Evolutionary conservation across 2,797 vertebrate species (phyloP).

Genomic region (Chlorospingus flavigularis): DNA sequence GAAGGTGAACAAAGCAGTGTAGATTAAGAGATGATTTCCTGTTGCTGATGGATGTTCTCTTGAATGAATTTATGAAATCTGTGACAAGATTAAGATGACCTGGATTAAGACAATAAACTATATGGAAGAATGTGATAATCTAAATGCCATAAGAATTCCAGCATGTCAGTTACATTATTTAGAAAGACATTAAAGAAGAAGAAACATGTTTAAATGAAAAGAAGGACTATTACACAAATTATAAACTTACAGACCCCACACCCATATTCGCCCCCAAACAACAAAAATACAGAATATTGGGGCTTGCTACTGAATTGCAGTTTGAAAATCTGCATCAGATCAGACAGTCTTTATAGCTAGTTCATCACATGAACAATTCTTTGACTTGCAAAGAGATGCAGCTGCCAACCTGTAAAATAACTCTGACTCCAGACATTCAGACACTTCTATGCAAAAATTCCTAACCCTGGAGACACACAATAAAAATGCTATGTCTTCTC

Average conservation of each 20-base stretch:
- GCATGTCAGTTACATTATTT: neutral
- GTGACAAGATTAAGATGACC: neutral
- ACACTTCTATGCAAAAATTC: neutral
- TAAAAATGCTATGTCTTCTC: neutral
- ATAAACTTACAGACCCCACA: neutral
- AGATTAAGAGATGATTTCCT: neutral
- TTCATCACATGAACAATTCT: neutral
- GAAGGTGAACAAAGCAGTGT: neutral
- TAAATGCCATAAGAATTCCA: neutral
- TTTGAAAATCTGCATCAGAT: neutral
- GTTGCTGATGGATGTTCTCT: neutral
- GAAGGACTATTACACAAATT: neutral
- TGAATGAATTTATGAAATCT: neutral
- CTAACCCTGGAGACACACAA: neutral
- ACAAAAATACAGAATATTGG: neutral
- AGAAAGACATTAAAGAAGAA: neutral
- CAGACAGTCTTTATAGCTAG: neutral
- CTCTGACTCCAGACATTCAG: neutral
- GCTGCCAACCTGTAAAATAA: neutral
- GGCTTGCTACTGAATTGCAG: neutral
- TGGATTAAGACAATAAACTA: neutral
- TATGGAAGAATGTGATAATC: neutral
- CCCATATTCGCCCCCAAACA: accelerated
- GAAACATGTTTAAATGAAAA: neutral
- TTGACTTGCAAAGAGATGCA: neutral